These are phyloP conservation scores for Babyrousa celebensis DNA, from an alignment of 2,797 vertebrate species.

Conservation along the genomic window DNA sequence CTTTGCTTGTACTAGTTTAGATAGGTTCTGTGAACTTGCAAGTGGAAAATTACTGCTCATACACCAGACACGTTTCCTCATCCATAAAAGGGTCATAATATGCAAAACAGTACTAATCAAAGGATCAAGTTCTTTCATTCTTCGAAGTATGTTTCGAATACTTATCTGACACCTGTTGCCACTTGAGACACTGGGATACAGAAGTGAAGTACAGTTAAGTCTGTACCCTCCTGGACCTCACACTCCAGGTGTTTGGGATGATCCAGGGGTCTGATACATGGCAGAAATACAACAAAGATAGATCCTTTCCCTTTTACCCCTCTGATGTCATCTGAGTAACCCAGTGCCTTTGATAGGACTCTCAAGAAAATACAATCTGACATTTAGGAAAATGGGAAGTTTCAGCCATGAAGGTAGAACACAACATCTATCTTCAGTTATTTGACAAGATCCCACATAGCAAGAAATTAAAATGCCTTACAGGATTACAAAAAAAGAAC, in stretches of 20 bases:
- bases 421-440: neutral
- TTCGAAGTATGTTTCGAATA: neutral
- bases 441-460: constrained; percentile 24
- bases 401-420: neutral
- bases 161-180: accelerated
- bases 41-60: neutral
- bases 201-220: neutral
- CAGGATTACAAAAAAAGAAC: neutral
- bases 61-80: neutral
- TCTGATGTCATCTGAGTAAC: neutral
- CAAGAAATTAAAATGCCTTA: neutral
- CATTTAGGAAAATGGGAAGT: constrained; percentile 25
- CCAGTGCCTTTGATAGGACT: neutral
- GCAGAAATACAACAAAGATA: neutral
- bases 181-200: neutral
- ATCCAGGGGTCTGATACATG: neutral
- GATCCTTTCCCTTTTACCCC: neutral
- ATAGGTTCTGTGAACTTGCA: neutral
- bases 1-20: neutral
- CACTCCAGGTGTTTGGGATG: neutral
- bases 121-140: neutral
- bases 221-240: neutral
- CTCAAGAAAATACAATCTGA: constrained; percentile 41
- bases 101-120: neutral
- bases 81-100: neutral